A percentile compares a stretch with the other conserved stretches of the same genome.
These are phyloP conservation scores for Danionella cerebrum DNA, from an alignment of 2,113 vertebrate species.

Conservation along the genomic window DNA sequence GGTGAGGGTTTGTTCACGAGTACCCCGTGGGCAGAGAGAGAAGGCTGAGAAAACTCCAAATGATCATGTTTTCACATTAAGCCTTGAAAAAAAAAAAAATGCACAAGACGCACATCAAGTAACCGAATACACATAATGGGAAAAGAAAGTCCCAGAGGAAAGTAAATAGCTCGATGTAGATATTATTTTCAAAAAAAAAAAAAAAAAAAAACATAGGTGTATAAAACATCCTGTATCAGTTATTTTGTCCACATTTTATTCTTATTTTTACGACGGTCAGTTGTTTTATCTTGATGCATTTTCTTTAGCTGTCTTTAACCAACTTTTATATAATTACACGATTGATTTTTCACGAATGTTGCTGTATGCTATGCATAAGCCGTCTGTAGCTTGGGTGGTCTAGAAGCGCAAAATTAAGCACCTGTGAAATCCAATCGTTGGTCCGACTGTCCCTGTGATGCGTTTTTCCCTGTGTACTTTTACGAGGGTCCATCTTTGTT, in stretches of 20 bases:
- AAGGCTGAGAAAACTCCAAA: background rate
- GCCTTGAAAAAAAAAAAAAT: background rate
- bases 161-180: background rate
- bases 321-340: too few species aligned
- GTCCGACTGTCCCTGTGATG: too few species aligned
- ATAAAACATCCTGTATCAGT: too few species aligned
- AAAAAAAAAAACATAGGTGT: too few species aligned
- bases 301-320: too few species aligned
- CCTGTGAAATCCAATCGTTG: too few species aligned
- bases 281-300: too few species aligned
- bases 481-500: constrained; percentile 34
- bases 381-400: background rate
- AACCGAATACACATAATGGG: background rate
- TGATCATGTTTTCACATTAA: constrained; percentile 2
- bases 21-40: constrained; percentile 4
- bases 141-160: background rate
- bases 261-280: too few species aligned
- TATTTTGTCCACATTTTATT: too few species aligned
- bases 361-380: too few species aligned
- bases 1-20: constrained; percentile 11
- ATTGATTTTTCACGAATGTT: too few species aligned
- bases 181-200: background rate
- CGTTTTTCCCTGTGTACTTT: background rate
- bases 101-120: background rate
- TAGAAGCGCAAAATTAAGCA: too few species aligned